Evolutionary conservation across 1,140 invertebrate genomes (phyloP), one percentile per base, ranked within the genome.

Genomic region (Cataglyphis hispanica): DNA sequence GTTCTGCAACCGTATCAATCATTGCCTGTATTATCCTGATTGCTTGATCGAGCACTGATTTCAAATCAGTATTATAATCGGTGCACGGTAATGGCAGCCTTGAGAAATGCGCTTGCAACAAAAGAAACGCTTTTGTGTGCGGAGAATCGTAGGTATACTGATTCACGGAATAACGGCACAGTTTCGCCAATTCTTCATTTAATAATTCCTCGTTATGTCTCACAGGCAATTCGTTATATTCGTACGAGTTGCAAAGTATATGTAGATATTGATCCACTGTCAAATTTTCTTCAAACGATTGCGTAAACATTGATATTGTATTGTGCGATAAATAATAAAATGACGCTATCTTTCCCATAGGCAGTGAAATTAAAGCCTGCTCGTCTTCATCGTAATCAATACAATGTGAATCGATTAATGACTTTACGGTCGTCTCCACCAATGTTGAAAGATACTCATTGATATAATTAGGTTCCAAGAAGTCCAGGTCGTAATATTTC

Each of bases 191-290:
- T 91, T 99, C 98, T 70, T 97, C 97, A 94, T 99, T 99, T 60
- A 99, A 95, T 84, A 98, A 95, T 94, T 99, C 99, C 95, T 99
- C 99, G 95, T 99, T 99, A 93, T 99, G 99, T 67, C 99, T 96
- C 8, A 99, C 99, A 0, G 99, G 99, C 64, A 99, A 96, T 92
- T 99, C 97, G 70, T 97, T 97, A 93, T 99, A 99, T 94, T 99
- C 99, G 86, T 98, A 96, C 19, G 97, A 97, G 93, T 98, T 97
- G 63, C 98, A 97, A 86, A 99, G 95, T 25, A 99, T 96, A 53
- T 96, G 93, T 5, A 99, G 94, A 60, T 99, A 95, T n/a, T 98
- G 96, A 69, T 98, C 96, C 0, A 98, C 94, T 50, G 95, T 95
- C 67, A 97, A 95, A 88, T 97, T 95, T 0, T 96, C 93, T 31